These are phyloP conservation scores for Gorilla gorilla DNA, from an alignment of 2,113 vertebrate genomes.

Conservation along the genomic window DNA sequence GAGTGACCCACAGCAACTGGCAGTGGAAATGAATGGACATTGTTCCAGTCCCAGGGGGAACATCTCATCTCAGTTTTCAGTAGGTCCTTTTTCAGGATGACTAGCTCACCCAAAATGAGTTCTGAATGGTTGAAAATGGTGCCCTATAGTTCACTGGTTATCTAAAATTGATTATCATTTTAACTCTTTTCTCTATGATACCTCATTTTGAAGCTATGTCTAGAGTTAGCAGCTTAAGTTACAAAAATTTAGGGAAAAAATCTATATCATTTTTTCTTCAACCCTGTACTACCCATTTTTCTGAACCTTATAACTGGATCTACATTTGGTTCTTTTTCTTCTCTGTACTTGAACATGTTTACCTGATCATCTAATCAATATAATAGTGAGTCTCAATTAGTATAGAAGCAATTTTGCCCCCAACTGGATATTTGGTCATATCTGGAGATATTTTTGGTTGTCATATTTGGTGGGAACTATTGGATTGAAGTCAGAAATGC, in stretches of 20 bases:
- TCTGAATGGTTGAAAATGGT: background rate
- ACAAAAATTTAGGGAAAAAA: background rate
- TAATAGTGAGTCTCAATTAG: background rate
- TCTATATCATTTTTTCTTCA: background rate
- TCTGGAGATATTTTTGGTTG: background rate
- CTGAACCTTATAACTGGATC: background rate
- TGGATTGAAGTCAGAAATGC: background rate
- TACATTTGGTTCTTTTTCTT: background rate
- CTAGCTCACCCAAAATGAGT: background rate
- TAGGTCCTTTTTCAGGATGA: background rate
- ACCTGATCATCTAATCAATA: background rate
- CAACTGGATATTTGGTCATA: background rate
- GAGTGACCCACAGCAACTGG: background rate
- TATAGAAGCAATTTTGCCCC: background rate
- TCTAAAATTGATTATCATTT: background rate
- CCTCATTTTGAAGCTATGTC: background rate
- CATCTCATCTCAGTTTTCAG: background rate
- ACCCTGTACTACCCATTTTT: background rate
- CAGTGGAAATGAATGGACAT: too few species aligned
- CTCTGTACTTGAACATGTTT: background rate
- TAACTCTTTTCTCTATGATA: background rate
- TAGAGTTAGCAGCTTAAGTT: background rate
- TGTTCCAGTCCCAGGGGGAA: background rate
- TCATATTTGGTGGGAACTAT: background rate
- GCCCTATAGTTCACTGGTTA: background rate